Percentiles rank a stretch among this genome's conserved stretches.
phyloP scores from a whole-genome alignment of 2,797 vertebrate genomes.

The Triplophysa bombifrons region DNA sequence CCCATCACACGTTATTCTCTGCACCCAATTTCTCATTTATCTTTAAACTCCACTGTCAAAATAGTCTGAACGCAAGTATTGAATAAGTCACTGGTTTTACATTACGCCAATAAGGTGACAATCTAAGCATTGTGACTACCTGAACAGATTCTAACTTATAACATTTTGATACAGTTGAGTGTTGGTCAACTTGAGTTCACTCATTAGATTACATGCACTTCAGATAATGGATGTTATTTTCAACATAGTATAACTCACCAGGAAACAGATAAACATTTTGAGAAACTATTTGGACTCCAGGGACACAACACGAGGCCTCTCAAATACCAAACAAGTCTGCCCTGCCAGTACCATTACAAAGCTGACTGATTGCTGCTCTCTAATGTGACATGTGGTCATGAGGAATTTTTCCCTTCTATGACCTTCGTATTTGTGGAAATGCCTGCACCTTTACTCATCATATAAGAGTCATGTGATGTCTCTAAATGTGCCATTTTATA shows the following conservation, averaged over 20 bases:
- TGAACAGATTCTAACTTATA: neutral
- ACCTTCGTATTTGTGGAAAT: neutral
- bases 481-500: neutral
- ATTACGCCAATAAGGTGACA: too few species aligned
- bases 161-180: neutral
- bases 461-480: neutral
- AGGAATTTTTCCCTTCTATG: neutral
- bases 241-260: neutral
- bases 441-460: neutral
- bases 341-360: neutral
- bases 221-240: neutral
- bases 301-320: neutral
- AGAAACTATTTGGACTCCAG: neutral
- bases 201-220: neutral
- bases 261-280: neutral
- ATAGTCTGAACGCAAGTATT: neutral
- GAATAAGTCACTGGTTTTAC: too few species aligned
- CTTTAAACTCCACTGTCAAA: constrained; percentile 61
- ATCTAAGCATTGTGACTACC: neutral
- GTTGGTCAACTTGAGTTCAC: neutral
- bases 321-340: neutral
- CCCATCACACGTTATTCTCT: constrained; percentile 61
- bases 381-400: neutral
- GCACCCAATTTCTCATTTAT: constrained; percentile 64
- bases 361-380: neutral